Conservation (phyloP, 2,113 vertebrate species). For the Apeltes quadracus region DNA sequence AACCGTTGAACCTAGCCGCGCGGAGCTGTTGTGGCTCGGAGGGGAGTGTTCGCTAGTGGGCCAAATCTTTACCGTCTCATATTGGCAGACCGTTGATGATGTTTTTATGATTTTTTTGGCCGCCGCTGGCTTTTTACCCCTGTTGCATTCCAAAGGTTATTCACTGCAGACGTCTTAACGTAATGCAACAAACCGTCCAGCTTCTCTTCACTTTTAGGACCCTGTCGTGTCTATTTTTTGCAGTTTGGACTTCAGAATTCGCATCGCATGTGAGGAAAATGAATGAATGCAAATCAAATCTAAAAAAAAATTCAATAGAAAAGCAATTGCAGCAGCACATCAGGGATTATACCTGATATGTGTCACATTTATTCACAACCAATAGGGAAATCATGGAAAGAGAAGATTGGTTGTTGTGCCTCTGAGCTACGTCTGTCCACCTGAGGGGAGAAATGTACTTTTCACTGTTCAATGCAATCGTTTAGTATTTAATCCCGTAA, state of each 20-base stretch:
- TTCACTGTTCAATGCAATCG: slow-evolving; percentile 3
- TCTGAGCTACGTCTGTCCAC: background rate
- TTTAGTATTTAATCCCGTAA: background rate
- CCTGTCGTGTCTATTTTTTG: background rate
- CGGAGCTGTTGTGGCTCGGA: slow-evolving; percentile 40
- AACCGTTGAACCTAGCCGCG: slow-evolving; percentile 59
- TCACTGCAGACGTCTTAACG: slow-evolving; percentile 14
- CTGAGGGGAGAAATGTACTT: background rate
- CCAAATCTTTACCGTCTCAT: slow-evolving; percentile 37
- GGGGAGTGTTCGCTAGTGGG: slow-evolving; percentile 15
- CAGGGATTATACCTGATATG: background rate
- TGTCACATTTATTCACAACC: background rate
- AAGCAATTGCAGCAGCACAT: background rate
- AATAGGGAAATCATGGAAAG: background rate
- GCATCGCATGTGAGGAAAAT: background rate
- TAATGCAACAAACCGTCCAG: slow-evolving; percentile 9
- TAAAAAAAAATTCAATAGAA: background rate
- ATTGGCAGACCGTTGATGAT: slow-evolving; percentile 34
- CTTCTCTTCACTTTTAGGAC: slow-evolving; percentile 3
- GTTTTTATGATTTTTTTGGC: slow-evolving; percentile 22
- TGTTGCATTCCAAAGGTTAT: slow-evolving; percentile 39
- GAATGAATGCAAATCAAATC: background rate
- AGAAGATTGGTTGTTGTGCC: background rate
- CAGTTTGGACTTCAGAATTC: background rate
- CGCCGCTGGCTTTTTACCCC: slow-evolving; percentile 25